A percentile compares a stretch with the other conserved stretches of the same genome.
These are phyloP conservation scores for Enoplosus armatus DNA, from an alignment of 2,797 vertebrate species.

Conservation along the genomic window DNA sequence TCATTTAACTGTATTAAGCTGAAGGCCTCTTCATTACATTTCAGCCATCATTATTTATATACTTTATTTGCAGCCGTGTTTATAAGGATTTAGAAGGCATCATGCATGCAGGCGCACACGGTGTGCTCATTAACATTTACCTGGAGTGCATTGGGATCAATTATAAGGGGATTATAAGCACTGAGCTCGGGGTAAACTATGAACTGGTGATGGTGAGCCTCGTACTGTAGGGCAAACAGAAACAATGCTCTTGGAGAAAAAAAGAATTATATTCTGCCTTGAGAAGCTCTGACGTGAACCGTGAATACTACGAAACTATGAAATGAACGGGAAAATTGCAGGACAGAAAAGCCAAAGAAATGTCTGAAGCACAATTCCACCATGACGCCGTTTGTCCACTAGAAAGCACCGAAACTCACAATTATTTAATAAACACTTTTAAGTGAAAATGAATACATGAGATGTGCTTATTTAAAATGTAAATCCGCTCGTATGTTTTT, in stretches of 20 bases:
- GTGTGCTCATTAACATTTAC: conserved; percentile 35
- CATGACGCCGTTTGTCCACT: no score
- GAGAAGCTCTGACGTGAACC: neutral
- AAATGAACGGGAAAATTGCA: neutral
- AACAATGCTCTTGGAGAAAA: neutral
- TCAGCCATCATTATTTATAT: neutral
- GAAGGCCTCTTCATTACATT: neutral
- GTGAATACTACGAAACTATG: neutral
- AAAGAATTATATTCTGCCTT: neutral
- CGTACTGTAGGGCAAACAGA: conserved; percentile 3
- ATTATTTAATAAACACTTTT: neutral
- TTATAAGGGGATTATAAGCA: conserved; percentile 29
- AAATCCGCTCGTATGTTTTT: neutral
- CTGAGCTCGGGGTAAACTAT: conserved; percentile 8
- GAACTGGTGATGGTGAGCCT: conserved; percentile 7
- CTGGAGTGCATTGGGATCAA: conserved; percentile 30
- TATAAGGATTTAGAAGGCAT: neutral
- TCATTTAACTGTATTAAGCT: neutral
- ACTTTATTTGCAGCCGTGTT: neutral
- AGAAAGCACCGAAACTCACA: no score
- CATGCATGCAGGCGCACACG: conserved; percentile 13
- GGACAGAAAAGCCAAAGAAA: neutral
- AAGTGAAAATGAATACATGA: neutral
- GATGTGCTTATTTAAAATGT: neutral
- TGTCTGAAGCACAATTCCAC: neutral